Base-by-base conservation (phyloP, 2,797 vertebrate genomes). In the Telmatherina bonti region DNA sequence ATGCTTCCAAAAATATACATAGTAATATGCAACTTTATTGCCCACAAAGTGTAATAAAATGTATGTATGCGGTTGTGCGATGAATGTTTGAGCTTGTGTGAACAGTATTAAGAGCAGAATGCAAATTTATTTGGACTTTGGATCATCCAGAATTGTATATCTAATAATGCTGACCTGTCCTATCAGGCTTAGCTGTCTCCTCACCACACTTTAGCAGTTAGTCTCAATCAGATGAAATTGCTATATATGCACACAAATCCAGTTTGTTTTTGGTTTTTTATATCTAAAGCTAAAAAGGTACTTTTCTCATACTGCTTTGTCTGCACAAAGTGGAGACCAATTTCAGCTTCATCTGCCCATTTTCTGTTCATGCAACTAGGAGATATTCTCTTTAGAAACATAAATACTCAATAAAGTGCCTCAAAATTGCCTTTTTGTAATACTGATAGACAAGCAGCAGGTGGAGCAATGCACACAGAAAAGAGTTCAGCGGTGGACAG, bases 361-460 rank as follows among this genome's bases (percentile, higher is more conserved):
- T 33, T 8, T n/a, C 20, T 7, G 20, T 47, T n/a, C 43, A 51
- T 15, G 49, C 49, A 51, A 51, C 5, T 24, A 13, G 15, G 26
- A 24, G 3, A 47, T n/a, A 22, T 22, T 29, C 7, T 29, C 16
- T 30, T 30, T 29, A 30, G 27, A 7, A 30, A 30, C 13, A 13
- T 20, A 29, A 36, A 67, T 15, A 43, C 16, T 47, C 8, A 10
- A n/a, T n/a, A n/a, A n/a, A 1, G 38, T 65, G 68, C 53, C 75
- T 69, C 20, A 20, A 22, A n/a, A 41, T 1, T n/a, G 2, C 31
- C 22, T n/a, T n/a, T 38, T 10, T 76, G 76, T 22, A 62, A 15
- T 84, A 56, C 35, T 49, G n/a, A 29, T 38, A 2, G 29, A 5
- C 26, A 16, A 62, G 81, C 91, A 84, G 72, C 78, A 91, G 90